phyloP scores from a whole-genome alignment of 2,113 vertebrate genomes.

The Trichechus manatus region DNA sequence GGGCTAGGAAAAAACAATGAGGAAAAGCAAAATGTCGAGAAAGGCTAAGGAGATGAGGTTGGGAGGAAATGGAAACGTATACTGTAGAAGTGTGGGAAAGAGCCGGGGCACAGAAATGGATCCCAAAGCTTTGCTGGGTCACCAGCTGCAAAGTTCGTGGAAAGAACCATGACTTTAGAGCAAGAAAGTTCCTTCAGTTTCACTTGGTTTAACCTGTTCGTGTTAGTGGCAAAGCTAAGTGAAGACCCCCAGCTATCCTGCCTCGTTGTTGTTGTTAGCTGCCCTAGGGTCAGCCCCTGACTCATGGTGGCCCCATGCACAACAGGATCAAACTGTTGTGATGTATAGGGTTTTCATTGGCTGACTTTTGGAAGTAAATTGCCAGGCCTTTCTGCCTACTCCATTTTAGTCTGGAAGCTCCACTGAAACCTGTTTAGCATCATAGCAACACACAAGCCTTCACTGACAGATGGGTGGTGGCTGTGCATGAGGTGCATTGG shows the following conservation, averaged over 20 bases:
- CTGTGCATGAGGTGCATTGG: not conserved
- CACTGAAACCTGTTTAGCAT: not conserved
- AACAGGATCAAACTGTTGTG: not conserved
- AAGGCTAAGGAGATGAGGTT: not conserved
- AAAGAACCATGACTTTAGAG: not conserved
- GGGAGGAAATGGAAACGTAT: not conserved
- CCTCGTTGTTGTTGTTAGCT: not conserved
- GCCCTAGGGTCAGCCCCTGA: not conserved
- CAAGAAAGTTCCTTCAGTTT: not conserved
- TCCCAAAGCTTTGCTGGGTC: not conserved
- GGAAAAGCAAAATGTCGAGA: not conserved
- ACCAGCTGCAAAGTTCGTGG: not conserved
- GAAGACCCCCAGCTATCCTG: not conserved
- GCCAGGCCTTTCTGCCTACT: not conserved
- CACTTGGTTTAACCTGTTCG: not conserved
- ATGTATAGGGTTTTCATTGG: not conserved
- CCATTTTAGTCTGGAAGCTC: not conserved
- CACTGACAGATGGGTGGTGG: not conserved
- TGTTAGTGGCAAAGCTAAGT: not conserved
- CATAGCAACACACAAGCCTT: not conserved
- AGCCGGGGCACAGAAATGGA: not conserved
- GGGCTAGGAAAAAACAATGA: not conserved
- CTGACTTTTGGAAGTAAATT: not conserved
- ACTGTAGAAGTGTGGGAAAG: not conserved
- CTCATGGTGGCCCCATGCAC: too few relatives aligned